Conservation (phyloP, 2,113 vertebrate genomes). For the Tautogolabrus adspersus region DNA sequence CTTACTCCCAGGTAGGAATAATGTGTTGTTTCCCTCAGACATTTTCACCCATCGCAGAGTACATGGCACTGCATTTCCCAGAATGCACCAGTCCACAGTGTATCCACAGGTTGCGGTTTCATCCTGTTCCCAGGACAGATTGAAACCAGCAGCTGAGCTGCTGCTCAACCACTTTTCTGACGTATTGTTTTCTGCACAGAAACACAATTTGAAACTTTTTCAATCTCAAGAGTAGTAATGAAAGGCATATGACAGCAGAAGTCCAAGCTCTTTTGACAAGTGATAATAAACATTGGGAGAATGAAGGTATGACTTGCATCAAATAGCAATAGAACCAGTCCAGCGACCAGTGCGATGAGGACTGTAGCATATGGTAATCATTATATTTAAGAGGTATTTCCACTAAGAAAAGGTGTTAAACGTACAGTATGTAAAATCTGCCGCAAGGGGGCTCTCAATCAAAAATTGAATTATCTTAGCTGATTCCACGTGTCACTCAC, state of each 20-base stretch:
- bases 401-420: too few relatives aligned
- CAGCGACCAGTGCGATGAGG: too few relatives aligned
- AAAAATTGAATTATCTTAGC: neutral
- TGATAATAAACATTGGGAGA: too few relatives aligned
- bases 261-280: too few relatives aligned
- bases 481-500: constrained; percentile 17
- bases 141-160: constrained; percentile 39
- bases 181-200: constrained; percentile 16
- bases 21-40: constrained; percentile 45
- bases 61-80: constrained; percentile 30
- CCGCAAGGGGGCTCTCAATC: too few relatives aligned
- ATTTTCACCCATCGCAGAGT: constrained; percentile 66
- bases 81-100: constrained; percentile 73
- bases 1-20: constrained; percentile 62
- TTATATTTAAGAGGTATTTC: neutral
- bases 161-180: constrained; percentile 35
- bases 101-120: constrained; percentile 68
- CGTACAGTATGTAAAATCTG: too few relatives aligned
- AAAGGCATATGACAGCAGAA: too few relatives aligned
- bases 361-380: too few relatives aligned
- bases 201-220: neutral
- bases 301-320: too few relatives aligned
- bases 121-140: constrained; percentile 58
- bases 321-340: too few relatives aligned
- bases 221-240: neutral